phyloP scores from a whole-genome alignment of 2,113 vertebrate genomes.

The Ceratotherium simum region DNA sequence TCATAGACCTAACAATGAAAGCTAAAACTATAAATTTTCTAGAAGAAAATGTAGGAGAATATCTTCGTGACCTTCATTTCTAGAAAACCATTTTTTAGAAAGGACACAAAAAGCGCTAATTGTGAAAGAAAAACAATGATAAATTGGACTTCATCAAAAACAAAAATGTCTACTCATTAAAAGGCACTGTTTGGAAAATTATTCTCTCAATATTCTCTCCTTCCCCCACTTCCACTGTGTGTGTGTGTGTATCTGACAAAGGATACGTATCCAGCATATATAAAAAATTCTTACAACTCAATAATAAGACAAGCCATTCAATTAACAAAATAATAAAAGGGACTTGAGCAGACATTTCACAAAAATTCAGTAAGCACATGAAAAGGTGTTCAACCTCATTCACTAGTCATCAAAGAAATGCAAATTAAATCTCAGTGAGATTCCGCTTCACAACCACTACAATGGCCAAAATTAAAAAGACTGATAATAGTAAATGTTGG shows the following conservation, averaged over 20 bases:
- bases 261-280: not conserved
- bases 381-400: not conserved
- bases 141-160: conserved; percentile 6
- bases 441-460: not conserved
- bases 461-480: not conserved
- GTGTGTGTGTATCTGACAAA: not conserved
- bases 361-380: not conserved
- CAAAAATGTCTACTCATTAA: not conserved
- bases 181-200: not conserved
- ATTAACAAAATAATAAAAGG: not conserved
- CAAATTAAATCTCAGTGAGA: conserved; percentile 20
- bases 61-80: not conserved
- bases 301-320: not conserved
- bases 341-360: not conserved
- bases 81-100: conserved; percentile 41
- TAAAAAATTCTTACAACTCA: conserved; percentile 17
- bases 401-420: conserved; percentile 21
- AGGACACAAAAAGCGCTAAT: not conserved
- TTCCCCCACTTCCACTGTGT: not conserved
- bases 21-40: not conserved
- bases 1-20: not conserved
- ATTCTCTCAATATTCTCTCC: not conserved
- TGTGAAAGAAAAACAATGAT: not conserved
- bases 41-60: not conserved
- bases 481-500: not conserved